A percentile compares a stretch with the other conserved stretches of the same genome.
phyloP scores from a whole-genome alignment of 2,797 vertebrate species.

The Brachymystax lenok region DNA sequence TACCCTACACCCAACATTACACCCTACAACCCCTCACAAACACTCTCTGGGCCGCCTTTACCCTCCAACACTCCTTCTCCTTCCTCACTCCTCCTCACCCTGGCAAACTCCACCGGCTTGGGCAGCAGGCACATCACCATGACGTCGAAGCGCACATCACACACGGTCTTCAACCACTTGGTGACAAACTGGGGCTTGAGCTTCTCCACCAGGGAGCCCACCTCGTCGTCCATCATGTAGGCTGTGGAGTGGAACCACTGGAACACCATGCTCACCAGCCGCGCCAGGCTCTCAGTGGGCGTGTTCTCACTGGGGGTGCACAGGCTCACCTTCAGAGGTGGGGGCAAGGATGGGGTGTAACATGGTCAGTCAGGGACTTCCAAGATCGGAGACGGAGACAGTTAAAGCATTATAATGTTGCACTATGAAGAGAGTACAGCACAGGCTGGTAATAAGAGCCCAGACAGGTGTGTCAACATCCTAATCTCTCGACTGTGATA shows the following conservation, averaged over 20 bases:
- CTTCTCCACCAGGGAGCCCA: conserved; percentile 97
- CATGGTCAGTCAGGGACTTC: not conserved
- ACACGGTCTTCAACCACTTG: conserved; percentile 98
- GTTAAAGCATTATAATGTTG: not conserved
- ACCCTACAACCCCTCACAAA: not conserved
- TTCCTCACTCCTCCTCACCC: conserved; percentile 80
- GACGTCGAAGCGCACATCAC: conserved; percentile 96
- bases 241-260: conserved; percentile 99
- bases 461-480: not conserved
- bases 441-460: not conserved
- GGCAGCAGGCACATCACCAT: conserved; percentile 99
- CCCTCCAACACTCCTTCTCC: conserved; percentile 69
- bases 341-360: not conserved
- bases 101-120: conserved; percentile 97
- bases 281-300: conserved; percentile 93
- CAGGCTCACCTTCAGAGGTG: conserved; percentile 87
- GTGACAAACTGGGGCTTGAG: conserved; percentile 99
- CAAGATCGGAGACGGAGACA: not conserved
- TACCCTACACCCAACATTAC: not conserved
- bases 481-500: not conserved
- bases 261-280: conserved; percentile 98
- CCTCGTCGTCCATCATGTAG: conserved; percentile 99
- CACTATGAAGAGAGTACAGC: not conserved
- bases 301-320: conserved; percentile 98
- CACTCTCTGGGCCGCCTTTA: not conserved